These are phyloP conservation scores for Hippocampus comes DNA, from an alignment of 2,113 vertebrate genomes.

Conservation along the genomic window DNA sequence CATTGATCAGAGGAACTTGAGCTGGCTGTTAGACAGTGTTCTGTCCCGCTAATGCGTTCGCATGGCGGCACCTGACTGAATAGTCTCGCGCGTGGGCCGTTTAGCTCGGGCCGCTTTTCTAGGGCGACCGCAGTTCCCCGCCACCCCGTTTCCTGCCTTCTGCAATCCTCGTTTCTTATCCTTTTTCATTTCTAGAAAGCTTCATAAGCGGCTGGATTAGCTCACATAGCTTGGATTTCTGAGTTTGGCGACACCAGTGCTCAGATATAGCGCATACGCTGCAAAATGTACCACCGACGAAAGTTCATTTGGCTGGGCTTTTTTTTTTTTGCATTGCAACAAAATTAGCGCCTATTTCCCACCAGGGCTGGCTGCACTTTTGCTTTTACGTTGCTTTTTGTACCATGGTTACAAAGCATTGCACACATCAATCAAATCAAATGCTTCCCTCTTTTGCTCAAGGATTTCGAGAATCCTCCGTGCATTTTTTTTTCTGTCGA, in stretches of 20 bases:
- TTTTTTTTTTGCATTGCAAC: slow-evolving; percentile 32
- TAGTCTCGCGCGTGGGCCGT: not conserved
- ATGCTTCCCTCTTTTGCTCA: slow-evolving; percentile 3
- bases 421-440: slow-evolving; percentile 21
- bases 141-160: not conserved
- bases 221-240: slow-evolving; percentile 49
- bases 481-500: slow-evolving; percentile 27
- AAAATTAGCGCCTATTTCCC: slow-evolving; percentile 23
- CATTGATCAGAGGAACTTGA: slow-evolving; percentile 54
- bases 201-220: slow-evolving; percentile 34
- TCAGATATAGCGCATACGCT: not conserved
- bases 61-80: slow-evolving; percentile 27
- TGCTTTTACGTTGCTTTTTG: slow-evolving; percentile 17
- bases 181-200: slow-evolving; percentile 33
- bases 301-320: slow-evolving; percentile 45
- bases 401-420: slow-evolving; percentile 15
- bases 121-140: slow-evolving; percentile 3
- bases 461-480: slow-evolving; percentile 31
- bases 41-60: slow-evolving; percentile 52
- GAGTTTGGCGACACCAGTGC: slow-evolving; percentile 46
- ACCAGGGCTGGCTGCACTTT: not conserved
- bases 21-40: slow-evolving; percentile 36
- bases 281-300: slow-evolving; percentile 42
- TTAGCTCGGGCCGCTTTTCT: slow-evolving; percentile 18
- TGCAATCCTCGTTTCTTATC: not conserved